Evolutionary conservation across 1,140 invertebrate genomes (phyloP).

Genomic region (Drosophila novamexicana): DNA sequence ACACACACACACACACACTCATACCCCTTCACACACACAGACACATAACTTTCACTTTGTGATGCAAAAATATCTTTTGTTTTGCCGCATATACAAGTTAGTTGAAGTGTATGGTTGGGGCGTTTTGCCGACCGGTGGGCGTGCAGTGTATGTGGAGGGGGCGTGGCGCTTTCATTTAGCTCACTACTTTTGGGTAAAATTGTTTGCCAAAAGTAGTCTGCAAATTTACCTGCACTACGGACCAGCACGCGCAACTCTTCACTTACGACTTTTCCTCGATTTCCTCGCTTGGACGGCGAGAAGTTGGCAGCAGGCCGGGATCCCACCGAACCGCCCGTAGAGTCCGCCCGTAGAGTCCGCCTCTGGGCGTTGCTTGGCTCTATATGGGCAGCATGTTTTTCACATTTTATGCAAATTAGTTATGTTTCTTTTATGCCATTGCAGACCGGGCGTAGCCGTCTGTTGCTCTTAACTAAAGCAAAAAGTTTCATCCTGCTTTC

Average conservation of each 20-base stretch:
- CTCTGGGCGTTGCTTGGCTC: background rate
- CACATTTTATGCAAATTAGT: constrained; percentile 81
- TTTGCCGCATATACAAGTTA: constrained; percentile 24
- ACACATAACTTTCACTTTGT: constrained; percentile 70
- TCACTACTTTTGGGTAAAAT: constrained; percentile 66
- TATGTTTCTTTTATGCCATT: constrained; percentile 79
- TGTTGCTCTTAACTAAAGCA: constrained; percentile 65
- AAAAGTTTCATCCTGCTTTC: constrained; percentile 28
- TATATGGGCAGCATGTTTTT: constrained; percentile 36
- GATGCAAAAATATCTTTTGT: constrained; percentile 61
- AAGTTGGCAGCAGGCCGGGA: constrained; percentile 8
- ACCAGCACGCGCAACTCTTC: constrained; percentile 42
- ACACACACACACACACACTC: constrained; percentile 10
- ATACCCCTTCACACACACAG: constrained; percentile 8
- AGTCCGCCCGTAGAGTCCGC: background rate
- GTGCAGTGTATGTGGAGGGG: background rate
- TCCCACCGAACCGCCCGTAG: background rate
- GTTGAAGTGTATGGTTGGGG: constrained; percentile 6
- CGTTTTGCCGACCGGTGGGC: background rate
- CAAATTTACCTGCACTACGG: constrained; percentile 44
- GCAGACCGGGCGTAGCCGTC: constrained; percentile 31
- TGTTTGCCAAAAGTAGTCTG: constrained; percentile 51
- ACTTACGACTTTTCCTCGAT: constrained; percentile 68
- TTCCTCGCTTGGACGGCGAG: constrained; percentile 46
- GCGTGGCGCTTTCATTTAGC: constrained; percentile 69